Evolutionary conservation across 2,888 invertebrate genomes (phyloP).

Genomic region (Leptinotarsa haldemani): DNA sequence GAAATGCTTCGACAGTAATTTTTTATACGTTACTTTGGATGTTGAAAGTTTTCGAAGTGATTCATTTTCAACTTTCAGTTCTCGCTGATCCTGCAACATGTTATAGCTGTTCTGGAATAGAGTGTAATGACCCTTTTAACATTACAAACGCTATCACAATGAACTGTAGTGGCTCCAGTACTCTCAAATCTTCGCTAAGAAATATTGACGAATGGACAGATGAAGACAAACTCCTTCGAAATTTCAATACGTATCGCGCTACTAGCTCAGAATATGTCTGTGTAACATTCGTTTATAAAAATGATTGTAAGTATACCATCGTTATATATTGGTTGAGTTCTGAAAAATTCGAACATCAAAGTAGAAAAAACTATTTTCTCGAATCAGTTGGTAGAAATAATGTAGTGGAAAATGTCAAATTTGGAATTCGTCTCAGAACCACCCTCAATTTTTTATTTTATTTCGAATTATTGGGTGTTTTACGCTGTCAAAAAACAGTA

Average conservation of each 20-base stretch:
- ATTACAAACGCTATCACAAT: slow-evolving; percentile 22
- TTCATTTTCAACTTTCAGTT: slow-evolving; percentile 22
- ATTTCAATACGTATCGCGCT: slow-evolving; percentile 6
- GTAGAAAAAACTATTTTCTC: too few relatives aligned
- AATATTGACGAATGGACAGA: slow-evolving; percentile 11
- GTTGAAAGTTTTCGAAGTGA: background rate
- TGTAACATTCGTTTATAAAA: slow-evolving; percentile 27
- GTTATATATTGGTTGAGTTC: background rate
- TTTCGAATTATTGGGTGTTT: too few relatives aligned
- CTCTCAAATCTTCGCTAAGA: slow-evolving; percentile 5
- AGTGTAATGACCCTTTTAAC: slow-evolving; percentile 40
- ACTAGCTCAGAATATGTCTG: slow-evolving; percentile 35
- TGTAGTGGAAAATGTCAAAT: too few relatives aligned
- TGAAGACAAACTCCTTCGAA: slow-evolving; percentile 17
- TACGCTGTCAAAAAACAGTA: too few relatives aligned
- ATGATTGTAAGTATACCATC: slow-evolving; percentile 24
- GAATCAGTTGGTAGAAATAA: too few relatives aligned
- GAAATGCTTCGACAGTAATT: too few relatives aligned
- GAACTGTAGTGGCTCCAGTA: slow-evolving; percentile 23
- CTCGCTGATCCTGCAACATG: slow-evolving; percentile 26
- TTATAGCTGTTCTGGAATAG: slow-evolving; percentile 32
- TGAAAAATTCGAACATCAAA: too few relatives aligned
- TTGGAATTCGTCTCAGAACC: too few relatives aligned
- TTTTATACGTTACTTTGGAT: too few relatives aligned
- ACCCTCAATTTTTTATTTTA: too few relatives aligned